A percentile compares a stretch with the other conserved stretches of the same genome.
phyloP scores from a whole-genome alignment of 53 echinoderm and acorn worm genomes.

The Luidia sarsii region DNA sequence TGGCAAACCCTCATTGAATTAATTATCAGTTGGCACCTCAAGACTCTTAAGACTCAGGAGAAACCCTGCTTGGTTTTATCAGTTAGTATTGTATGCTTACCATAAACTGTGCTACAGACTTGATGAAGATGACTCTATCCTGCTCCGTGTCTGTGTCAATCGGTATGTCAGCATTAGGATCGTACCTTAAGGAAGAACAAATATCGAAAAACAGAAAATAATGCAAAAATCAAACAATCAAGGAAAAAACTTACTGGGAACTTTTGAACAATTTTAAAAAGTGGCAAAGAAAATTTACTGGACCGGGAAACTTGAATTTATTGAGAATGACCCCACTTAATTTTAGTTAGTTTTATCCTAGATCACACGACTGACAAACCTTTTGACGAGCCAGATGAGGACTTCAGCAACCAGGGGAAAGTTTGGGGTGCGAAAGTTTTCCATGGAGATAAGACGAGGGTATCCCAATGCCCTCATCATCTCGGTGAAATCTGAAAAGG shows the following conservation, averaged over 20 bases:
- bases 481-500: conserved; percentile 90
- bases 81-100: no score
- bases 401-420: conserved; percentile 96
- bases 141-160: conserved; percentile 95
- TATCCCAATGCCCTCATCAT: conserved; percentile 99
- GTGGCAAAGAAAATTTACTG: no score
- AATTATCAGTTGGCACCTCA: no score
- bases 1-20: no score
- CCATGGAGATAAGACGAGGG: conserved; percentile 99
- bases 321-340: no score
- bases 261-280: neutral
- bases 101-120: conserved; percentile 99
- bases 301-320: no score
- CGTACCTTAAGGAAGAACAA: conserved; percentile 66
- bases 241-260: neutral
- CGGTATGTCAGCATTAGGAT: conserved; percentile 96
- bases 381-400: conserved; percentile 94
- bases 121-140: conserved; percentile 98
- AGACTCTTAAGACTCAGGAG: no score
- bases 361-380: conserved; percentile 39
- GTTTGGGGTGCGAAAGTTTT: conserved; percentile 96
- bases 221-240: neutral
- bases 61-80: no score
- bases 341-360: no score
- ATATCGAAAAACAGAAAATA: neutral